phyloP scores from a whole-genome alignment of 2,113 vertebrate species.

The Paedocypris sp. region DNA sequence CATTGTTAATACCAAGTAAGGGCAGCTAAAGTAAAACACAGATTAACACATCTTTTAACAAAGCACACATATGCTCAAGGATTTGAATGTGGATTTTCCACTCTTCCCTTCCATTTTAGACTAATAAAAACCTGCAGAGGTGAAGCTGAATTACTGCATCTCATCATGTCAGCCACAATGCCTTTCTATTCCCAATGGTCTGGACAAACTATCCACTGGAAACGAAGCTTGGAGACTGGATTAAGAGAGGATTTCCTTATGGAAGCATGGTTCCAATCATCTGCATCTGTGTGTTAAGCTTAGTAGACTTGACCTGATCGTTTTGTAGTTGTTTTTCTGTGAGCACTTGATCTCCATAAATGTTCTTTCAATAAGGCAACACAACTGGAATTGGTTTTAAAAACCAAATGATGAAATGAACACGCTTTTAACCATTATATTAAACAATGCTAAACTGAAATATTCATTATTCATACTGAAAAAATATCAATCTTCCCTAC shows the following conservation, averaged over 20 bases:
- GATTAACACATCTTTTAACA: not conserved
- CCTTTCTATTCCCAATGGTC: constrained; percentile 27
- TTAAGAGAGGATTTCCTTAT: constrained; percentile 22
- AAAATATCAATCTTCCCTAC: no score
- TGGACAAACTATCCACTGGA: constrained; percentile 11
- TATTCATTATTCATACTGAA: no score
- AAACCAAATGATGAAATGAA: no score
- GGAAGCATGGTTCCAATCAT: constrained; percentile 13
- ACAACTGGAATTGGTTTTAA: no score
- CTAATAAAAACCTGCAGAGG: not conserved
- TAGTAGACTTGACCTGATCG: constrained; percentile 7
- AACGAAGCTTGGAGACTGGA: constrained; percentile 28
- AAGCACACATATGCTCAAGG: not conserved
- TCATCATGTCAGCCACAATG: constrained; percentile 3
- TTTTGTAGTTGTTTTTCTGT: constrained; percentile 32
- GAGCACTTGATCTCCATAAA: not conserved
- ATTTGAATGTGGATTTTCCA: not conserved
- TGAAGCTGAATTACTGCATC: constrained; percentile 4
- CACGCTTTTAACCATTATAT: no score
- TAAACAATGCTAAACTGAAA: no score
- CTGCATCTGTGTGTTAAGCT: constrained; percentile 27
- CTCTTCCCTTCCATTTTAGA: not conserved
- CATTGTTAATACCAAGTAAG: no score
- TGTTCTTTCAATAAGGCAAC: no score
- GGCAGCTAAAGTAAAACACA: not conserved